Evolutionary conservation across 2,888 invertebrate species (phyloP), one percentile per base, ranked within the genome.

Genomic region (Cecidostiba fungosa): DNA sequence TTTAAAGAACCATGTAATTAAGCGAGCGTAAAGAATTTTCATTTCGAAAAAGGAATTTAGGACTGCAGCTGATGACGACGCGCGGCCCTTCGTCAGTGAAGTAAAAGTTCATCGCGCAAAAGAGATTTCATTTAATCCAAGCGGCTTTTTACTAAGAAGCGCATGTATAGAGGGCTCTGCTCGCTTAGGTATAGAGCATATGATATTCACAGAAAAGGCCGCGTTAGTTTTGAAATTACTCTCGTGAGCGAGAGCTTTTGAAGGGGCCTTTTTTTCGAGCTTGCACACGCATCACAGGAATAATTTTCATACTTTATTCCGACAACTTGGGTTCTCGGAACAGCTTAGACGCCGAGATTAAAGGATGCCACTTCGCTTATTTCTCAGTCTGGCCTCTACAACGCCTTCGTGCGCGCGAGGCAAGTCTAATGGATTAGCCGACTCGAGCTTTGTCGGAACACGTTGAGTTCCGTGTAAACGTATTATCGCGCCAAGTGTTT

Each of bases 391-490:
- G 36, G 47, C 16, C 47, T 73, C 66, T 66, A 14, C 36, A 73
- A 23, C 36, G 29, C 12, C 43, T 78, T 59, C 50, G 5, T 50
- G 50, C 16, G 50, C 50, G 50, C 29, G 59, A 66, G 50, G 72
- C 59, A 62, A 39, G 81, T 62, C 88, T 91, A 91, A 91, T 91
- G 91, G 91, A 91, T 91, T 90, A 89, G 85, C 88, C 54, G n/a
- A 2, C 54, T 59, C 23, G 73, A 62, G 85, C 85, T 81, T 83
- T 59, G 82, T 87, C 88, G 89, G 78, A 81, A 23, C 19, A n/a
- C 0, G 19, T 50, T 19, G 50, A 50, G 19, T 19, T 50, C 4
- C 50, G 14, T 10, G 50, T 43, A 43, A 10, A 43, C 43, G 43
- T 43, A 43, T 43, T 12, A 43, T 43, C 12, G 43, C 12, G 12